Base-by-base conservation (phyloP, 1,140 invertebrate genomes). In the Caenorhabditis briggsae region DNA sequence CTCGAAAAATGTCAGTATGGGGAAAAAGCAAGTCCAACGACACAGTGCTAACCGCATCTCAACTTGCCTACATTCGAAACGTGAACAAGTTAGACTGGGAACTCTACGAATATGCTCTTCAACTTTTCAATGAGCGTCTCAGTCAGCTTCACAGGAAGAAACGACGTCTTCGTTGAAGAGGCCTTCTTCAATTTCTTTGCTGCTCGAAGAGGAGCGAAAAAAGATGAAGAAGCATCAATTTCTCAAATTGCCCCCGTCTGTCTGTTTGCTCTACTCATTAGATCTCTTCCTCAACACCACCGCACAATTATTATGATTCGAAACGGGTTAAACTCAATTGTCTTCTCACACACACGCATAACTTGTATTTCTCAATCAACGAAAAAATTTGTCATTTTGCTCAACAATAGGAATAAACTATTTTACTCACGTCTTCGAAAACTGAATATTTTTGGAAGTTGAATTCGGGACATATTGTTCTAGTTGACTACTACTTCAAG, bases 101-200 rank as follows among this genome's bases (percentile, higher is more conserved):
- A 93, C 94, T 99, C 25, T 99, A 99, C 93, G 95, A 96, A 84
- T 99, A 96, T 94, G 97, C 97, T 64, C 95, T 96, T 92, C 95
- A 95, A 91, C 94, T 99, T 87, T 95, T 98, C 90, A 95, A 96
- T 89, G 94, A 96, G 91, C 94, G 96, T 89, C 96, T 97, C 92
- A 94, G 95, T 91, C 95, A 95, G 89, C 70, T 78, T 11, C 43
- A 46, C 50, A 43, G 46, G 41, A 78, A 78, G 46, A 46, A n/a
- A 43, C 70, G 70, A 78, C 50, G 48, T 2, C 70, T 46, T n/a
- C 46, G 70, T 50, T 78, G 70, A 78, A 78, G 70, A 78, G 70
- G n/a, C 43, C 64, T 70, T 70, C 41, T 41, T 70, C 64, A 61
- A 14, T 58, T 58, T 48, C 43, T 74, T 46, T 18, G n/a, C 43